Base-by-base conservation (phyloP, 2,888 invertebrate genomes). In the Leucophora obtusa region DNA sequence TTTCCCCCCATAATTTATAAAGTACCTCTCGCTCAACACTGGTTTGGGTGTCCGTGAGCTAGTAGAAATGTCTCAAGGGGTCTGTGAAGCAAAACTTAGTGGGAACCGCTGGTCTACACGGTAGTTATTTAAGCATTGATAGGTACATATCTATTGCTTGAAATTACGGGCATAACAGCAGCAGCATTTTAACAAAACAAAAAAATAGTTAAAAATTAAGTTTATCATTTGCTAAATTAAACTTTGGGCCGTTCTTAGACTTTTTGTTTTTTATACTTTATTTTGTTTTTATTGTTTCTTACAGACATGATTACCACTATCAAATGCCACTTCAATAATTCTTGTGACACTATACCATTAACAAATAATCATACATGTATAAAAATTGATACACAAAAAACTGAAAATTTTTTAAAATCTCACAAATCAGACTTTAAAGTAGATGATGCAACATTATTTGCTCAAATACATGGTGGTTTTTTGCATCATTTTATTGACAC, bases 401-500 rank as follows among this genome's bases (percentile, higher is more conserved):
- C 63, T 82, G 65, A 65, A 71, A 71, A 76, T 53, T 7, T 65
- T 24, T 58, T 70, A 33, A 63, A 24, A 43, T 59, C 43, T 77
- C 24, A 58, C 58, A 65, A 28, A 63, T 1, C 33, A 53, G 82
- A 73, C 24, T 75, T 72, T 53, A 74, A 66, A 60, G 68, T 76
- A 47, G 83, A 82, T 82, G 86, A 83, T 80, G 86, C 86, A 71
- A 84, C 85, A 71, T 84, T 88, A 83, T 88, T 84, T 85, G 84
- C 86, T 71, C 84, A 85, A 84, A 85, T 86, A 80, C 87, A 88
- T 83, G 87, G 87, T 83, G 87, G 87, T 82, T 85, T 84, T 82
- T 83, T 83, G 83, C 85, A 87, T 85, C 85, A 87, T 82, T 85
- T 53, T 53, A 14, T 69, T 14, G 24, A 56, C 71, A 77, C 28